Base-by-base conservation (phyloP, 2,888 invertebrate genomes). In the Athalia cordata region DNA sequence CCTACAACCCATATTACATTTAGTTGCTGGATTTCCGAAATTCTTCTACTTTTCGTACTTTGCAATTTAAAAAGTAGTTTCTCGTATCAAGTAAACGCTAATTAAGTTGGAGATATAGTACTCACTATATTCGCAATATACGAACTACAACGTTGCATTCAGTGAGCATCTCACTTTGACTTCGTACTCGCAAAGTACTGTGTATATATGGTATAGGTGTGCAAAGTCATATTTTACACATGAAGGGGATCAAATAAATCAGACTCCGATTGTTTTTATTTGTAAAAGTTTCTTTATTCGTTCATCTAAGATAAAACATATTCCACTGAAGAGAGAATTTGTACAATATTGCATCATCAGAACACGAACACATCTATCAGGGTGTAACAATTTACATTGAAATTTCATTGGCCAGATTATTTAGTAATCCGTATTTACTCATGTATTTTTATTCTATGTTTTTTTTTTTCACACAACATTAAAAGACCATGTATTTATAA, bases 231-330 rank as follows among this genome's bases (percentile, higher is more conserved):
- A 29, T 29, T 29, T 29, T 29, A 29, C 29, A 29, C 29, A 29
- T 55, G 43, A 70, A 15, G 43, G 11, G 55, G 29, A 15, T 52
- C 13, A 50, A 77, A 50, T 43, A 81, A 84, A 82, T 77, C 74
- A 81, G 67, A 67, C 50, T 52, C 70, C 66, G 65, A 72, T 72
- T 50, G 1, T 77, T 65, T 66, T 80, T 47, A 45, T 61, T 74
- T 77, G 72, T 80, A 66, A 79, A 82, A 82, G 80, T 79, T 82
- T 75, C 80, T 84, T 84, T 83, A 83, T 84, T 83, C 74, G 79
- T 79, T 79, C 81, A 75, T 79, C 77, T 78, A 67, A 70, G 79
- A 81, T 49, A 72, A 78, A 79, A 81, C 78, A 81, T 81, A 77
- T 78, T 80, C 79, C 78, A 70, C 79, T 78, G 55, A 52, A 79